Conservation (phyloP, 2,113 vertebrate species). For the Barbus barbus region DNA sequence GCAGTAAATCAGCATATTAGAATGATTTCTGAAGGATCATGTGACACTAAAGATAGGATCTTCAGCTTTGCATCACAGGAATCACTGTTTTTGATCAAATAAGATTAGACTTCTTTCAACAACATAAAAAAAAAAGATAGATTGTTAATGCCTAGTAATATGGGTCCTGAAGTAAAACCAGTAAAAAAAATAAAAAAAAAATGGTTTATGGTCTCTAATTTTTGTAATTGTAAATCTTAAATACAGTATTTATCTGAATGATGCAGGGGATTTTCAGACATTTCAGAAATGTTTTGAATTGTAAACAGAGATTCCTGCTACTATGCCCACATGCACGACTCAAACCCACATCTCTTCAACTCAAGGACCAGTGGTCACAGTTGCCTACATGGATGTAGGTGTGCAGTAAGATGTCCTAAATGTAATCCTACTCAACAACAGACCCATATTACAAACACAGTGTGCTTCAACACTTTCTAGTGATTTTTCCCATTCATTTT, state of each 20-base stretch:
- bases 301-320: constrained; percentile 28
- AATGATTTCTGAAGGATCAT: neutral
- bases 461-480: neutral
- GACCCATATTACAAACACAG: neutral
- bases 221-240: neutral
- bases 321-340: constrained; percentile 59
- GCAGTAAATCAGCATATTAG: neutral
- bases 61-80: neutral
- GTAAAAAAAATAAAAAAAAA: neutral
- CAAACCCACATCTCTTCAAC: constrained; percentile 58
- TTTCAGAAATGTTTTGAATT: neutral
- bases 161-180: neutral
- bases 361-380: constrained; percentile 59
- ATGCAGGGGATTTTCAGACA: neutral
- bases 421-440: constrained; percentile 17
- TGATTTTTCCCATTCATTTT: neutral
- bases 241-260: constrained; percentile 6
- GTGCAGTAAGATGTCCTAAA: constrained; percentile 34
- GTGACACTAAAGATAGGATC: neutral
- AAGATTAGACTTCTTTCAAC: neutral
- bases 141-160: no score
- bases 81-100: neutral
- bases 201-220: neutral
- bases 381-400: constrained; percentile 55
- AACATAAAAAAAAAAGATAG: neutral